Percentiles rank a stretch among this genome's conserved stretches.
These are phyloP conservation scores for Drosophila siamana DNA, from an alignment of 2,888 invertebrate genomes.

Conservation along the genomic window DNA sequence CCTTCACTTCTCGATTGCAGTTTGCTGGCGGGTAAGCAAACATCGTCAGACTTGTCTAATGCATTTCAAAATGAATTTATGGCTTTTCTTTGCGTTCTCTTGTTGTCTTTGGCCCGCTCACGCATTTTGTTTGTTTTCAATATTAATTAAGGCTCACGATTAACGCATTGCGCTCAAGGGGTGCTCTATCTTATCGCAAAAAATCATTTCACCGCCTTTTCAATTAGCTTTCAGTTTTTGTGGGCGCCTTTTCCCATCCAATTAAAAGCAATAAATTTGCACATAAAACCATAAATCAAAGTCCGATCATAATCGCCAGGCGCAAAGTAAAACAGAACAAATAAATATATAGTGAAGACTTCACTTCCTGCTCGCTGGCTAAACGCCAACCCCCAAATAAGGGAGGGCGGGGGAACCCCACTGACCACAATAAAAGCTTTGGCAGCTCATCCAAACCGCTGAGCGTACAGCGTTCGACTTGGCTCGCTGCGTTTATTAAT, in stretches of 20 bases:
- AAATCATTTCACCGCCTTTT: constrained; percentile 25
- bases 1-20: constrained; percentile 38
- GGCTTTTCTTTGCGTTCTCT: constrained; percentile 76
- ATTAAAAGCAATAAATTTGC: constrained; percentile 78
- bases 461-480: constrained; percentile 19
- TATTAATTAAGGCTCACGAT: constrained; percentile 81
- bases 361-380: constrained; percentile 41
- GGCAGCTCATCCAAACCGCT: constrained; percentile 21
- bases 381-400: constrained; percentile 20
- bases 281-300: constrained; percentile 71
- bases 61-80: constrained; percentile 84
- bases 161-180: constrained; percentile 46
- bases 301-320: constrained; percentile 76
- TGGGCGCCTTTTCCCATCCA: constrained; percentile 31
- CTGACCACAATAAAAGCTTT: constrained; percentile 43
- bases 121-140: constrained; percentile 78
- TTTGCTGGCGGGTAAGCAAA: constrained; percentile 60
- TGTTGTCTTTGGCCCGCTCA: too few species aligned
- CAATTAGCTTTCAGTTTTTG: constrained; percentile 52
- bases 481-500: constrained; percentile 71
- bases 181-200: constrained; percentile 10
- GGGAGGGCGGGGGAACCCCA: constrained; percentile 22
- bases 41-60: constrained; percentile 55
- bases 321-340: constrained; percentile 40
- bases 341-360: constrained; percentile 39